These are phyloP conservation scores for Abrostola triplasia DNA, from an alignment of 2,888 invertebrate genomes.

Conservation along the genomic window DNA sequence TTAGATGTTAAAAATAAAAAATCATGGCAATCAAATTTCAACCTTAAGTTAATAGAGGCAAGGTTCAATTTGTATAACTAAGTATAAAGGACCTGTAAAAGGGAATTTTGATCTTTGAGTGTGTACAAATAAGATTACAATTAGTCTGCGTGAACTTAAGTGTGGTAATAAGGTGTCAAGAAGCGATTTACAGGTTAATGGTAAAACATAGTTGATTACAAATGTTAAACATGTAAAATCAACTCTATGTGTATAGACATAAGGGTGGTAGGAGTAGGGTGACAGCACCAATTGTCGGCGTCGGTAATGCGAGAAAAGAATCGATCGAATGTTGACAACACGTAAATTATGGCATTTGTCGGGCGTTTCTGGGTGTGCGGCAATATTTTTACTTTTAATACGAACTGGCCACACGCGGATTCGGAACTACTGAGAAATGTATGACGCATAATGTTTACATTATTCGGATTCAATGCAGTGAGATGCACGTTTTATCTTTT, in stretches of 20 bases:
- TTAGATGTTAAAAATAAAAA: slow-evolving; percentile 36
- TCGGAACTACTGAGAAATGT: slow-evolving; percentile 45
- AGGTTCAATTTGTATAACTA: slow-evolving; percentile 12
- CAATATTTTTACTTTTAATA: slow-evolving; percentile 56
- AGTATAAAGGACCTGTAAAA: not conserved
- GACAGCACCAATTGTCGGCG: slow-evolving; percentile 34
- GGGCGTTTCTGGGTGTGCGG: slow-evolving; percentile 56
- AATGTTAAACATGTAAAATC: slow-evolving; percentile 27
- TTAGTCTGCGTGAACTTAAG: slow-evolving; percentile 15
- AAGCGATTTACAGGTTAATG: slow-evolving; percentile 78
- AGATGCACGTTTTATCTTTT: not conserved
- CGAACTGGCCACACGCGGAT: slow-evolving; percentile 59
- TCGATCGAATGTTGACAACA: slow-evolving; percentile 72
- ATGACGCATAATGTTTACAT: slow-evolving; percentile 41
- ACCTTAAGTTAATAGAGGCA: accelerated
- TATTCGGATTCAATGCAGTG: slow-evolving; percentile 7
- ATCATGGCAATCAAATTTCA: slow-evolving; percentile 12
- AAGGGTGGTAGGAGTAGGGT: slow-evolving; percentile 41
- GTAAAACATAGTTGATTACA: slow-evolving; percentile 67
- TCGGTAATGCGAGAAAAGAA: slow-evolving; percentile 58
- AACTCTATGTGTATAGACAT: slow-evolving; percentile 40
- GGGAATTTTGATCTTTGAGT: slow-evolving; percentile 12
- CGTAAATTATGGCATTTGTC: slow-evolving; percentile 63
- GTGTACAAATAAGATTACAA: slow-evolving; percentile 10
- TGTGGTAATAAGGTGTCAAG: slow-evolving; percentile 74